Evolutionary conservation across 1,140 invertebrate genomes (phyloP).

Genomic region (Probaryconus sp.): DNA sequence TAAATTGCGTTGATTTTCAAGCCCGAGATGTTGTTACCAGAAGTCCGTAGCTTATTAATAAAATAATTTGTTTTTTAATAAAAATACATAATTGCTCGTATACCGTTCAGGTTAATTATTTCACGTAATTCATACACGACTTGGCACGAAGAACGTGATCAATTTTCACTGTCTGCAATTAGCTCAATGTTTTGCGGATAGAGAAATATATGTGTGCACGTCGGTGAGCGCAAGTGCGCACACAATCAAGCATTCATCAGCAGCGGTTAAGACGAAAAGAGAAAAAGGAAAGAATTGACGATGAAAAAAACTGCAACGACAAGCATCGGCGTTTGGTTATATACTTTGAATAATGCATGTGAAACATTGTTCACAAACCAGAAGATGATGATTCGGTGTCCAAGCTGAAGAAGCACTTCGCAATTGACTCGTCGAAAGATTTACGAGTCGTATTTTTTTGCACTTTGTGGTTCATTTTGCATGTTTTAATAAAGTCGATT

Average conservation of each 20-base stretch:
- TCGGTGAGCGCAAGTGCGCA: neutral
- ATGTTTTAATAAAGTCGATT: no score
- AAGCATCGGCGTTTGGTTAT: constrained; percentile 53
- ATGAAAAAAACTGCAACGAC: constrained; percentile 1
- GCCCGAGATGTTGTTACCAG: no score
- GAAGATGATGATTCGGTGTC: constrained; percentile 8
- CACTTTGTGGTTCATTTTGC: no score
- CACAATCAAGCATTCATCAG: neutral
- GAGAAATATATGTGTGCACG: neutral
- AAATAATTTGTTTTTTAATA: neutral
- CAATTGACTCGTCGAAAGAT: constrained; percentile 61
- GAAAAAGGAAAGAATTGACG: neutral
- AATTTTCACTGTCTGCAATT: constrained; percentile 21
- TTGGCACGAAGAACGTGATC: constrained; percentile 22
- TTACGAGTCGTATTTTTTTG: constrained; percentile 44
- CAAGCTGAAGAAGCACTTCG: constrained; percentile 40
- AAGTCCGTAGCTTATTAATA: no score
- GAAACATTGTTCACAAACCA: constrained; percentile 60
- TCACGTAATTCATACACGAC: constrained; percentile 14
- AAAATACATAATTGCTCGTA: neutral
- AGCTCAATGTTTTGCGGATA: constrained; percentile 16
- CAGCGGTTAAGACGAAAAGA: neutral
- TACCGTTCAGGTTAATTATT: constrained; percentile 9
- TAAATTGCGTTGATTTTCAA: neutral
- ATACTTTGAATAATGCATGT: constrained; percentile 65